phyloP scores from a whole-genome alignment of 2,888 invertebrate species.

The Periphyllus acericola region DNA sequence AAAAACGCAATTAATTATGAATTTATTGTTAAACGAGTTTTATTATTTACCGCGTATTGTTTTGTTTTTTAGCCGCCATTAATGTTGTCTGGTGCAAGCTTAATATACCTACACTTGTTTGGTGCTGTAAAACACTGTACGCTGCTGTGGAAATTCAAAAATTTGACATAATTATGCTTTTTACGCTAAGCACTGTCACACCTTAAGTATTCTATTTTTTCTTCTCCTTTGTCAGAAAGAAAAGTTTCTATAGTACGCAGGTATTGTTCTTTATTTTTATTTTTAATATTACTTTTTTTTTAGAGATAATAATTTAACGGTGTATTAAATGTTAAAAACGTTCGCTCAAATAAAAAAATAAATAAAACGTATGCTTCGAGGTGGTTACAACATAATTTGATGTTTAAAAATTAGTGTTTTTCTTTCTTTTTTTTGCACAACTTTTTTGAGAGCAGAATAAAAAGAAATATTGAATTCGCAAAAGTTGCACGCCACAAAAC shows the following conservation, averaged over 20 bases:
- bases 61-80: background rate
- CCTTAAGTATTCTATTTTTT: background rate
- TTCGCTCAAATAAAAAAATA: too few relatives aligned
- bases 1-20: background rate
- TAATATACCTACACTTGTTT: background rate
- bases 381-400: background rate
- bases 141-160: background rate
- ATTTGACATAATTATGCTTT: conserved; percentile 25
- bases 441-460: background rate
- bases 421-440: background rate
- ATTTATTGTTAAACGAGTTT: background rate
- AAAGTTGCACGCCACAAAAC: background rate
- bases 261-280: background rate
- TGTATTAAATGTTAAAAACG: background rate
- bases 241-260: background rate
- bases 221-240: background rate
- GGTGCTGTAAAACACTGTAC: conserved; percentile 14
- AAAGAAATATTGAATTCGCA: background rate
- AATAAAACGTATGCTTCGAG: background rate
- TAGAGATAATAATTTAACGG: background rate
- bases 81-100: background rate
- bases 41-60: background rate
- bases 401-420: background rate
- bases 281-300: background rate
- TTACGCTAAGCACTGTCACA: background rate